Conservation (phyloP, 2,888 invertebrate genomes). For the Latrodectus hesperus region DNA sequence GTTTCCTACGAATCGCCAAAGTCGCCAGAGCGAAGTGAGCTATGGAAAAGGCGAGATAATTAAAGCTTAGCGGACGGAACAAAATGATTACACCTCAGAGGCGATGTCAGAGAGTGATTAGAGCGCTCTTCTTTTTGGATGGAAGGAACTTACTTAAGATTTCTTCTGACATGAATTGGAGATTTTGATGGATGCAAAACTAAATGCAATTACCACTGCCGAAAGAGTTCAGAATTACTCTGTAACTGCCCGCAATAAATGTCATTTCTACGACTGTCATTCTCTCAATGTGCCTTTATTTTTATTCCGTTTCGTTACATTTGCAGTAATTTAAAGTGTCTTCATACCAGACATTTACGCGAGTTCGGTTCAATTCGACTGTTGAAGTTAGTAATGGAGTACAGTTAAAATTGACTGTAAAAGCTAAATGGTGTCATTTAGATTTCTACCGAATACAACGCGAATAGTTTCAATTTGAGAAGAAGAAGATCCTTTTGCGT, state of each 20-base stretch:
- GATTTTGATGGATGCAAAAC: slow-evolving; percentile 1
- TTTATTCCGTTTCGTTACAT: neutral
- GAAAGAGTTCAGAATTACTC: too few relatives aligned
- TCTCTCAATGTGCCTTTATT: neutral
- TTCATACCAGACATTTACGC: neutral
- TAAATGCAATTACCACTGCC: neutral
- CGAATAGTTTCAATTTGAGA: too few relatives aligned
- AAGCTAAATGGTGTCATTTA: too few relatives aligned
- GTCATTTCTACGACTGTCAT: neutral
- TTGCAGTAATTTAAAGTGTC: neutral
- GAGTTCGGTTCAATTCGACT: too few relatives aligned
- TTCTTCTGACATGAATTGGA: neutral
- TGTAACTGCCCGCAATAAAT: too few relatives aligned
- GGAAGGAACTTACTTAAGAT: neutral
- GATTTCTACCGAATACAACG: too few relatives aligned
- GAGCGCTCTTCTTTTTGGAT: neutral
- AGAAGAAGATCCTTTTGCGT: too few relatives aligned
- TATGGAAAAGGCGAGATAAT: neutral
- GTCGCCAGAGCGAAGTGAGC: neutral
- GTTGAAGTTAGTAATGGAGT: too few relatives aligned
- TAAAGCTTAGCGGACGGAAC: neutral
- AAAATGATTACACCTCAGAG: neutral
- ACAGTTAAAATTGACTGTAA: too few relatives aligned
- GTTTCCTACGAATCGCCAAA: neutral
- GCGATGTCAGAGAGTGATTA: neutral